These are phyloP conservation scores for Timandra comae DNA, from an alignment of 2,888 invertebrate genomes.

Conservation along the genomic window DNA sequence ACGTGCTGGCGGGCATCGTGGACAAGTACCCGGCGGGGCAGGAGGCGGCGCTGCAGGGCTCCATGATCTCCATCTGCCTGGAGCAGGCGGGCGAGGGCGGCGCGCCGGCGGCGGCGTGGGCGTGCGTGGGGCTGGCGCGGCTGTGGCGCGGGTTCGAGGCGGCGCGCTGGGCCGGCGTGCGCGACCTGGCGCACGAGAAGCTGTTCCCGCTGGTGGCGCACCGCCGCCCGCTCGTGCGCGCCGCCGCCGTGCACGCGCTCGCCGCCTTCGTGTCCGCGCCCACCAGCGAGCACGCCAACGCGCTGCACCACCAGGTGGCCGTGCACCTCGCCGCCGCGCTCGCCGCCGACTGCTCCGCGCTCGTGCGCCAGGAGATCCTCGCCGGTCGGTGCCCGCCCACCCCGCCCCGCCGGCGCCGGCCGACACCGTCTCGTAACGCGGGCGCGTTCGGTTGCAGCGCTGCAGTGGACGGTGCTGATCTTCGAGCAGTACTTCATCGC, in stretches of 20 bases:
- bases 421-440: no score
- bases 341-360: slow-evolving; percentile 88
- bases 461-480: slow-evolving; percentile 87
- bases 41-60: slow-evolving; percentile 90
- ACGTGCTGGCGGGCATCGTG: slow-evolving; percentile 95
- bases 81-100: slow-evolving; percentile 86
- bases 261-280: slow-evolving; percentile 92
- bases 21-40: slow-evolving; percentile 92
- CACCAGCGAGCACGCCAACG: slow-evolving; percentile 91
- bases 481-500: slow-evolving; percentile 93
- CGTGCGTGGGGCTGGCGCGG: slow-evolving; percentile 92
- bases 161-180: slow-evolving; percentile 93
- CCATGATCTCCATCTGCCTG: slow-evolving; percentile 92
- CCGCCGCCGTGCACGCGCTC: slow-evolving; percentile 95
- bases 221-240: slow-evolving; percentile 92
- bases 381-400: no score
- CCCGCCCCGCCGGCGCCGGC: slow-evolving; percentile 90
- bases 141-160: slow-evolving; percentile 92
- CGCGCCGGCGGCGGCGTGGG: slow-evolving; percentile 88
- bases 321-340: slow-evolving; percentile 88
- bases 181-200: slow-evolving; percentile 98
- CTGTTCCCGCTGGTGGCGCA: slow-evolving; percentile 88
- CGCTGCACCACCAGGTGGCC: slow-evolving; percentile 94
- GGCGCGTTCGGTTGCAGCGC: slow-evolving; percentile 88
- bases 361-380: slow-evolving; percentile 91